A percentile compares a stretch with the other conserved stretches of the same genome.
phyloP scores from a whole-genome alignment of 2,113 vertebrate genomes.

The Bostrychus sinensis region DNA sequence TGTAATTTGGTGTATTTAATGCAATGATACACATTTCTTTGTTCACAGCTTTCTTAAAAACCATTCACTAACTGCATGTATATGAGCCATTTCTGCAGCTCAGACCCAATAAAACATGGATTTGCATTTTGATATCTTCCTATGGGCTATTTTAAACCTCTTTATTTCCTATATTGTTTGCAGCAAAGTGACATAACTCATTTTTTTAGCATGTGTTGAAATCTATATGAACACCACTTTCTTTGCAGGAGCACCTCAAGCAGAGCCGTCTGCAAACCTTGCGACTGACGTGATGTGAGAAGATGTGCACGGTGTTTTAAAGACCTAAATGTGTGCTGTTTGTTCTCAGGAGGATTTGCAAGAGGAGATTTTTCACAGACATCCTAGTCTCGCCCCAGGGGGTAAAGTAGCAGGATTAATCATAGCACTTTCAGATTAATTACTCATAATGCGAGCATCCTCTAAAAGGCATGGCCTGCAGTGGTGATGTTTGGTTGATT shows the following conservation, averaged over 20 bases:
- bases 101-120: constrained; percentile 31
- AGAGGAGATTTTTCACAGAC: constrained; percentile 70
- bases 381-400: constrained; percentile 68
- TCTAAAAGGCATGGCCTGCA: constrained; percentile 80
- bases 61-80: neutral
- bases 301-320: constrained; percentile 52
- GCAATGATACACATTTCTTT: too few species aligned
- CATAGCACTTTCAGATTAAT: constrained; percentile 85
- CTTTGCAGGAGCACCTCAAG: constrained; percentile 19
- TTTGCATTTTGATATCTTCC: constrained; percentile 43
- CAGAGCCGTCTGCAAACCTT: constrained; percentile 24
- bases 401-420: constrained; percentile 80
- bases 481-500: constrained; percentile 82
- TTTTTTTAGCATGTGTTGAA: constrained; percentile 25
- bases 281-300: constrained; percentile 49
- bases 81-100: constrained; percentile 27
- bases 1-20: too few species aligned
- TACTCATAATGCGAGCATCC: constrained; percentile 82
- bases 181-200: constrained; percentile 47
- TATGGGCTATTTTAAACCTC: constrained; percentile 36
- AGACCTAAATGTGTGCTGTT: constrained; percentile 64
- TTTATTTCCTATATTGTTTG: constrained; percentile 21
- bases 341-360: constrained; percentile 66
- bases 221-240: constrained; percentile 25
- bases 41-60: too few species aligned